Conservation (phyloP, 2,113 vertebrate species). For the Engraulis encrasicolus region DNA sequence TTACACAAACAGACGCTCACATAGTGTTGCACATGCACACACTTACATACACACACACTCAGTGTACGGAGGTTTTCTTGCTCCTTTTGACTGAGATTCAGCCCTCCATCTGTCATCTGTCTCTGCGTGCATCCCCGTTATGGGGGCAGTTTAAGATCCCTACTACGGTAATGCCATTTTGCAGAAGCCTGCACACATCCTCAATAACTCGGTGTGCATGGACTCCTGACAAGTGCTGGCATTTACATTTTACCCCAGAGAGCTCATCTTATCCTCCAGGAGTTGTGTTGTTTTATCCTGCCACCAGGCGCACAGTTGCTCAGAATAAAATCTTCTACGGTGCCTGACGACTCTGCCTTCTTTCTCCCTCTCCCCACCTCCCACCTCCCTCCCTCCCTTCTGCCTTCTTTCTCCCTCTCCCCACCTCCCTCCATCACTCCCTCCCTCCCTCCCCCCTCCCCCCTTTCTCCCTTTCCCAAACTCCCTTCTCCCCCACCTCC, state of each 20-base stretch:
- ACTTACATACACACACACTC: not conserved
- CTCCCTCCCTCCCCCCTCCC: too few species aligned
- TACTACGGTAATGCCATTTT: not conserved
- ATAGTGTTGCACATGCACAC: not conserved
- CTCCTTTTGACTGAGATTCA: not conserved
- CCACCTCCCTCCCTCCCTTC: too few species aligned
- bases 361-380: too few species aligned
- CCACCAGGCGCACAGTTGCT: not conserved
- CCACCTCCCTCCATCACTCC: too few species aligned
- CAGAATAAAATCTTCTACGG: slow-evolving; percentile 6
- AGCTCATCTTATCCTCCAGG: slow-evolving; percentile 8
- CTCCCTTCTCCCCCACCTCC: too few species aligned
- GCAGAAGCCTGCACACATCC: not conserved
- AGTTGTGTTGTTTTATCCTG: not conserved
- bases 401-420: too few species aligned
- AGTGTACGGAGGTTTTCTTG: not conserved
- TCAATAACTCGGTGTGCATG: slow-evolving; percentile 8
- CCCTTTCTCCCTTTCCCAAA: too few species aligned
- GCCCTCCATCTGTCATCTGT: slow-evolving; percentile 17
- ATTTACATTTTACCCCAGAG: not conserved
- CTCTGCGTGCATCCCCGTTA: not conserved
- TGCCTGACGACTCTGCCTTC: not conserved
- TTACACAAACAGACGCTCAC: not conserved
- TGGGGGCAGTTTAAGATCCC: slow-evolving; percentile 3
- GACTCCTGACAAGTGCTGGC: slow-evolving; percentile 14